Percentiles rank a stretch among this genome's conserved stretches.
Conservation (phyloP, 1,140 invertebrate genomes). For the Brachionus rotundiformis region DNA sequence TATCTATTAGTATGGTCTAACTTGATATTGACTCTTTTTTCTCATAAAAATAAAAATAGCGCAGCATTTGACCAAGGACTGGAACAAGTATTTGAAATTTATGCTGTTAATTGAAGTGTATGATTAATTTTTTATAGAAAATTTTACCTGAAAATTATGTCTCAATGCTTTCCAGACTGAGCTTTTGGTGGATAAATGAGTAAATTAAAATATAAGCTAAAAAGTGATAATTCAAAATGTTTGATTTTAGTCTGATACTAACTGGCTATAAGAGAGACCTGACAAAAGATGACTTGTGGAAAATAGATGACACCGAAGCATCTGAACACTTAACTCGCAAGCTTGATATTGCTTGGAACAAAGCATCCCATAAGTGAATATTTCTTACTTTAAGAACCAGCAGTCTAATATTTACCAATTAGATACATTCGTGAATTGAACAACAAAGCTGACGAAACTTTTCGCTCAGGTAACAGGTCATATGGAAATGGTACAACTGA, state of each 20-base stretch:
- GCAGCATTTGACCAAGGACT: not conserved
- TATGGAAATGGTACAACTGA: slow-evolving; percentile 11
- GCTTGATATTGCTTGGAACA: slow-evolving; percentile 44
- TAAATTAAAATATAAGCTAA: not conserved
- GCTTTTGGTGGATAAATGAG: slow-evolving; percentile 52
- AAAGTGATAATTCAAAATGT: no score
- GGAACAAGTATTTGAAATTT: not conserved
- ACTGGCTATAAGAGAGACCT: slow-evolving; percentile 50
- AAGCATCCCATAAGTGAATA: not conserved
- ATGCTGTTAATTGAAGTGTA: no score
- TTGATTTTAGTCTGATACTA: slow-evolving; percentile 38
- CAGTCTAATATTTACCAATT: no score
- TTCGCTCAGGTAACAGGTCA: not conserved
- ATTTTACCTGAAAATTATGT: slow-evolving; percentile 50
- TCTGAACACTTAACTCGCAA: slow-evolving; percentile 9
- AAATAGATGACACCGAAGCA: slow-evolving; percentile 45
- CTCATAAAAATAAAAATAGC: not conserved
- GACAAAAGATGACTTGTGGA: slow-evolving; percentile 44
- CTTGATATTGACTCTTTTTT: slow-evolving; percentile 3
- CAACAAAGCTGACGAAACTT: not conserved
- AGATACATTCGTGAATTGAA: slow-evolving; percentile 27
- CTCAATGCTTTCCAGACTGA: slow-evolving; percentile 30
- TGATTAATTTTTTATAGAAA: slow-evolving; percentile 32
- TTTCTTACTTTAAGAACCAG: not conserved
- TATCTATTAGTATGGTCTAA: slow-evolving; percentile 8